Evolutionary conservation across 2,797 vertebrate genomes (phyloP), one percentile per base, ranked within the genome.

Genomic region (Orestias chungarensis): DNA sequence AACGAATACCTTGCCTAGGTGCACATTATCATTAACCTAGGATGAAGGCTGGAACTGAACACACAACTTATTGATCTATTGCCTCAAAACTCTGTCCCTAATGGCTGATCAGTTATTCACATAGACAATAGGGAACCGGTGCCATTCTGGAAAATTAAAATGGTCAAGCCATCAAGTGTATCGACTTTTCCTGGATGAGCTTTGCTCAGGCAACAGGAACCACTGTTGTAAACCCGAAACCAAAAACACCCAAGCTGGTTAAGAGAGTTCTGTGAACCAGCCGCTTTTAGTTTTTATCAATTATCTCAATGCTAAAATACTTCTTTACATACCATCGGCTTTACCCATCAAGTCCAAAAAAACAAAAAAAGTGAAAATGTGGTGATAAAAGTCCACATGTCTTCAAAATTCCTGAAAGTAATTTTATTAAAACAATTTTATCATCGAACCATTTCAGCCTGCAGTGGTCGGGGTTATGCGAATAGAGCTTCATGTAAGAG

Each of bases 321-420:
- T 27, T 29, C 27, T 54, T 54, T 29, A 17, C 17, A 25, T 15
- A 14, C 50, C 25, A 27, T 27, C 25, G 3, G 17, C 0, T 20
- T 1, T 3, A 4, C 0, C 31, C 1, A 8, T 9, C 15, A 35
- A 25, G 12, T 40, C 18, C 2, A 29, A 18, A 14, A 23, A 17
- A 33, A 31, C 33, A 66, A 66, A 29, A 47, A 29, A 49, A 35
- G 65, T 49, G 46, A 52, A 35, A 49, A 38, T 67, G 33, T 50
- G 31, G 46, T 50, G 9, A 15, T 15, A 38, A 66, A 50, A 15
- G 65, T 31, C 35, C 11, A n/a, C 10, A 23, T 10, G 31, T 29
- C 17, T 10, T 46, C 20, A 6, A n/a, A 50, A 31, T 67, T 67
- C 66, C 46, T 25, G n/a, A 52, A 67, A 38, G 4, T 4, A 17